Conservation (phyloP, 2,797 vertebrate genomes). For the Telmatherina bonti region DNA sequence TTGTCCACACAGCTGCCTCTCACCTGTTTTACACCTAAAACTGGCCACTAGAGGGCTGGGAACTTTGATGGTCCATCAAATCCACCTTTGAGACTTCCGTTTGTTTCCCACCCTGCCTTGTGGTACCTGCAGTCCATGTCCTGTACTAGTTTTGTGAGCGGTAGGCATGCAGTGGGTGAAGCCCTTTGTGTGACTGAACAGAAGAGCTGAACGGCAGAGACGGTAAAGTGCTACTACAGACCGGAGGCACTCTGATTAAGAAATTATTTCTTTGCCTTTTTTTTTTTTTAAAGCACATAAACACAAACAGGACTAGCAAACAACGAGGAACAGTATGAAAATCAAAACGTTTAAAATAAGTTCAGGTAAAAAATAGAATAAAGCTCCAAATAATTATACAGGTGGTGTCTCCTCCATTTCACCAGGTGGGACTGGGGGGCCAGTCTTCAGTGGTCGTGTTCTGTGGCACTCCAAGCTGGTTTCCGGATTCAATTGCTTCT, state of each 20-base stretch:
- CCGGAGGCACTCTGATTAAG: constrained; percentile 75
- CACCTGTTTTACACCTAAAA: neutral
- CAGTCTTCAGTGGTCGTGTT: constrained; percentile 52
- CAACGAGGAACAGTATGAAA: constrained; percentile 50
- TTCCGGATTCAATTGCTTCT: constrained; percentile 56
- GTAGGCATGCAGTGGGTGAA: constrained; percentile 64
- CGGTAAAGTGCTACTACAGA: constrained; percentile 79
- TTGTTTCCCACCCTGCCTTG: constrained; percentile 42
- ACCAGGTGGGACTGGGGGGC: constrained; percentile 42
- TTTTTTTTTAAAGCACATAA: constrained; percentile 50
- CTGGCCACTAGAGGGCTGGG: neutral
- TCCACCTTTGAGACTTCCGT: neutral
- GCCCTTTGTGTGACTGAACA: constrained; percentile 70
- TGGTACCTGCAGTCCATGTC: constrained; percentile 30
- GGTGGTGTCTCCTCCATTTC: constrained; percentile 54
- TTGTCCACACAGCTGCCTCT: neutral
- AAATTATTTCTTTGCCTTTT: constrained; percentile 55
- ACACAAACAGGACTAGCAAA: constrained; percentile 64
- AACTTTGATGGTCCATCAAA: neutral
- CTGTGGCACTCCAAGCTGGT: constrained; percentile 67
- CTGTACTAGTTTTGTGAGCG: constrained; percentile 48
- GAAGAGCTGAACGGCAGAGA: constrained; percentile 62
- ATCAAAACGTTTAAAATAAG: constrained; percentile 54
- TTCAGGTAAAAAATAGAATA: constrained; percentile 58
- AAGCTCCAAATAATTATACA: constrained; percentile 66